Percentiles rank a stretch among this genome's conserved stretches.
Evolutionary conservation across 2,113 vertebrate genomes (phyloP).

Genomic region (Malurus melanocephalus): DNA sequence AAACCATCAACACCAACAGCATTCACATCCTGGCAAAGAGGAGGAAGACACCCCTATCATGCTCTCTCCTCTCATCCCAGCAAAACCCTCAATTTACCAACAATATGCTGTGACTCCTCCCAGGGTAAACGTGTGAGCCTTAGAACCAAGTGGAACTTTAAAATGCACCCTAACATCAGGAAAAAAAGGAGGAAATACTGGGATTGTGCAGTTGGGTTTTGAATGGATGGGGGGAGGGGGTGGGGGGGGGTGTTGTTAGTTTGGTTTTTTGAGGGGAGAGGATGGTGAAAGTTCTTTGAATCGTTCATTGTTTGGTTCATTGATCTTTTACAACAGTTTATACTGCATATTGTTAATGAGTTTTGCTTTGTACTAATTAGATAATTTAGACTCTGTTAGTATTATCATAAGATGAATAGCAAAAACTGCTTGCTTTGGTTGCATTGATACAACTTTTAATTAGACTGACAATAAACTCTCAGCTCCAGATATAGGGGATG

Average conservation of each 20-base stretch:
- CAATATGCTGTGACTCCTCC: not conserved
- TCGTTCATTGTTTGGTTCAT: not conserved
- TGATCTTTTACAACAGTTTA: not conserved
- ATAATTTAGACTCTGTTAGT: not conserved
- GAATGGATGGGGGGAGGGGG: no score
- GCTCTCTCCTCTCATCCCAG: not conserved
- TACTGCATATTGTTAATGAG: not conserved
- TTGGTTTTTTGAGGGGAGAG: rapidly evolving
- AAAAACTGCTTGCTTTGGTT: not conserved
- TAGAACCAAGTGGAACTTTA: not conserved
- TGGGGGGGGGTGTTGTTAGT: no score
- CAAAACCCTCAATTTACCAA: not conserved
- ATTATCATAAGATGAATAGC: not conserved
- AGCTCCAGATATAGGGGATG: not conserved
- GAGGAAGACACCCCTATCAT: not conserved
- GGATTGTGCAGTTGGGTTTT: not conserved
- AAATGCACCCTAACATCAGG: not conserved
- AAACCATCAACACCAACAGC: not conserved
- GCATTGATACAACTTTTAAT: not conserved
- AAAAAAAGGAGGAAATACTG: not conserved
- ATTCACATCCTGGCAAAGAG: not conserved
- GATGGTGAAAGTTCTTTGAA: not conserved
- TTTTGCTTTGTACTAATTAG: not conserved
- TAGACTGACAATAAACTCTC: not conserved
- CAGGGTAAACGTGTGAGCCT: not conserved